Conservation (phyloP, 1,140 invertebrate species). For the Drosophila persimilis region DNA sequence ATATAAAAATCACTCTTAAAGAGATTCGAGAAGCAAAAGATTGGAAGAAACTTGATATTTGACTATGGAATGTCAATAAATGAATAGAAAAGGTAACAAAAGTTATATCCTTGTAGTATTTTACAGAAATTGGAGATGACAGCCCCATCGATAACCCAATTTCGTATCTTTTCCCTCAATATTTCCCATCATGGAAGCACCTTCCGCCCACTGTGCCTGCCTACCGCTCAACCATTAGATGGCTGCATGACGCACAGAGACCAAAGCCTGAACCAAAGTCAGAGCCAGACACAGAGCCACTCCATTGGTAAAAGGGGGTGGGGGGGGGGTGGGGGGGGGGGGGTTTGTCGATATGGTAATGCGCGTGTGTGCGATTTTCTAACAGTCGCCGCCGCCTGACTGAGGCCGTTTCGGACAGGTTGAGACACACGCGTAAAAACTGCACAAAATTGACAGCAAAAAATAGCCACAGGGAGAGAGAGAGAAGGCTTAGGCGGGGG, state of each 20-base stretch:
- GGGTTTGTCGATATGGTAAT: slow-evolving; percentile 58
- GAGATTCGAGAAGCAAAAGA: too few relatives aligned
- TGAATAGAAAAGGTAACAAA: too few relatives aligned
- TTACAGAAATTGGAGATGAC: too few relatives aligned
- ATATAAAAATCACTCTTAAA: too few relatives aligned
- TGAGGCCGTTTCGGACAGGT: slow-evolving; percentile 69
- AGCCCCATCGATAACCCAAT: too few relatives aligned
- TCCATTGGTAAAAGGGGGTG: slow-evolving; percentile 19
- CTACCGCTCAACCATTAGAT: slow-evolving; percentile 47
- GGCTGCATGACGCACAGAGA: slow-evolving; percentile 69
- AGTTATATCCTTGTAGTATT: too few relatives aligned
- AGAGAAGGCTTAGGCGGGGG: slow-evolving; percentile 36
- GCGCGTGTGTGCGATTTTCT: slow-evolving; percentile 55
- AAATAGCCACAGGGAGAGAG: slow-evolving; percentile 1
- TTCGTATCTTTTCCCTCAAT: too few relatives aligned
- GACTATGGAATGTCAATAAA: too few relatives aligned
- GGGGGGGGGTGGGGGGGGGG: neutral
- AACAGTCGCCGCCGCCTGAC: slow-evolving; percentile 47
- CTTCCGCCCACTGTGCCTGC: slow-evolving; percentile 48
- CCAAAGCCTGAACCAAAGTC: slow-evolving; percentile 12
- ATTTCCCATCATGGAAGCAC: neutral
- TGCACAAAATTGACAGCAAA: slow-evolving; percentile 68
- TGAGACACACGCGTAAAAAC: slow-evolving; percentile 80
- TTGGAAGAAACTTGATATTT: too few relatives aligned
- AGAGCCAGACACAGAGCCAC: slow-evolving; percentile 42